These are phyloP conservation scores for Aspiorhynchus laticeps DNA, from an alignment of 2,113 vertebrate species.

Conservation along the genomic window DNA sequence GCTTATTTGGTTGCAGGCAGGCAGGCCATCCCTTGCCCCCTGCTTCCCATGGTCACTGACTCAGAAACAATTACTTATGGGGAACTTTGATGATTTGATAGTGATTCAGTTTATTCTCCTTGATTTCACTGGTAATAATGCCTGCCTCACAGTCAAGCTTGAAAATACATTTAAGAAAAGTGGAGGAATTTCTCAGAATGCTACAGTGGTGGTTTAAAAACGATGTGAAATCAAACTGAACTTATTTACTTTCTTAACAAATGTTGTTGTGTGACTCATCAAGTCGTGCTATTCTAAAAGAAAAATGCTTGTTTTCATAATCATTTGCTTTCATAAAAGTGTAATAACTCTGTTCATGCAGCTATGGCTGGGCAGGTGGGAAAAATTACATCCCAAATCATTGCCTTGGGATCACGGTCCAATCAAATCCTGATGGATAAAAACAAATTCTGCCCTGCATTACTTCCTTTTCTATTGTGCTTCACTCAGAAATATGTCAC, in stretches of 20 bases:
- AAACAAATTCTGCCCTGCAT: neutral
- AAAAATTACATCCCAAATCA: slow-evolving; percentile 3
- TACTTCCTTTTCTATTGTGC: neutral
- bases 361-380: neutral
- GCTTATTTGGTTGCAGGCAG: slow-evolving; percentile 67
- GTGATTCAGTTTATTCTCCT: slow-evolving; percentile 78
- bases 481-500: neutral
- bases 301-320: neutral
- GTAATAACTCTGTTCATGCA: neutral
- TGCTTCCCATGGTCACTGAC: slow-evolving; percentile 71
- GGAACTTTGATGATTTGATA: slow-evolving; percentile 73
- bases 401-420: neutral
- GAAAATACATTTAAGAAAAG: slow-evolving; percentile 22
- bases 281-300: neutral
- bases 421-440: slow-evolving; percentile 4
- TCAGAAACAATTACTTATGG: slow-evolving; percentile 76
- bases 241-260: neutral
- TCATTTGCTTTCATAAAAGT: slow-evolving; percentile 5
- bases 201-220: neutral
- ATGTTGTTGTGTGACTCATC: neutral
- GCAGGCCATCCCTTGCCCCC: slow-evolving; percentile 38
- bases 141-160: slow-evolving; percentile 55
- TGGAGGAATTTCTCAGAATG: neutral
- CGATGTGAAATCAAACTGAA: neutral
- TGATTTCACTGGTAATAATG: slow-evolving; percentile 77